A percentile compares a stretch with the other conserved stretches of the same genome.
These are phyloP conservation scores for Coelopa pilipes DNA, from an alignment of 2,888 invertebrate species.

Conservation along the genomic window DNA sequence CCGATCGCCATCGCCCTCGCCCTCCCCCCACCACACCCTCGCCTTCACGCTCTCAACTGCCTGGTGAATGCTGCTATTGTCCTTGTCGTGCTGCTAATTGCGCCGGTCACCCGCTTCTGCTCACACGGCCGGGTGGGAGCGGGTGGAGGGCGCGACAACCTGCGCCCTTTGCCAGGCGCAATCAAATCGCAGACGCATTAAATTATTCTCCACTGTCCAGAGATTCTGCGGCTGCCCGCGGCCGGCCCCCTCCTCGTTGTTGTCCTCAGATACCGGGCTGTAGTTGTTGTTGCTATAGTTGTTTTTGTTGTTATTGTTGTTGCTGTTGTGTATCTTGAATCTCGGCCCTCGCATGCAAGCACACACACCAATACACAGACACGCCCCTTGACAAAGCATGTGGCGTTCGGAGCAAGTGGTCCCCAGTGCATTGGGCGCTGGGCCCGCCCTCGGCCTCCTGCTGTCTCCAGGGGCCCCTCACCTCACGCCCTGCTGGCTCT, in stretches of 20 bases:
- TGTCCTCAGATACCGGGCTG: background rate
- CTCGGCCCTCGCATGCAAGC: background rate
- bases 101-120: background rate
- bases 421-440: background rate
- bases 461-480: background rate
- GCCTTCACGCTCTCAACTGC: too few species aligned
- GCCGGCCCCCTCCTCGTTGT: background rate
- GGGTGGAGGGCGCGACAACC: background rate
- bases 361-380: background rate
- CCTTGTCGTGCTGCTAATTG: background rate
- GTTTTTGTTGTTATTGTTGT: background rate
- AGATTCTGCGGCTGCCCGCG: background rate
- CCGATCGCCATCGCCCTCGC: too few species aligned
- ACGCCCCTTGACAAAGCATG: too few species aligned
- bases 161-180: constrained; percentile 40
- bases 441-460: too few species aligned
- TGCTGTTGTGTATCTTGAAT: background rate
- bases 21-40: too few species aligned
- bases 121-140: background rate
- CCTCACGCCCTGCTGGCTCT: background rate
- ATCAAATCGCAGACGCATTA: constrained; percentile 45
- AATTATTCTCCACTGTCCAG: constrained; percentile 19
- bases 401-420: background rate
- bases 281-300: background rate
- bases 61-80: background rate